Conservation (phyloP, 2,888 invertebrate species). For the Stenotaenia linearis region DNA sequence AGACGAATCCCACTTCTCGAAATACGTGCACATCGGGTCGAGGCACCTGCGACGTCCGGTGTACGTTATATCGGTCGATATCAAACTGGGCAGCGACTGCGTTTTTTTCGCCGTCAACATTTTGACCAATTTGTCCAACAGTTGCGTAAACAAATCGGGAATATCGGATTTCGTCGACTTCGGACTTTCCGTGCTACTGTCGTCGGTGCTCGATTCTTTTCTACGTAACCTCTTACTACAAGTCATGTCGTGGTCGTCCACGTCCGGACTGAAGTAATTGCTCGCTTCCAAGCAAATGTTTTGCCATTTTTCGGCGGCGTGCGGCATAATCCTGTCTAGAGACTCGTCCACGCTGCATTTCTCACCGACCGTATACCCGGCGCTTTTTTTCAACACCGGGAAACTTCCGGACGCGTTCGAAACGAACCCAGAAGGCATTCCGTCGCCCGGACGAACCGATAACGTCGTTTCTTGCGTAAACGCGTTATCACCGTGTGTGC, state of each 20-base stretch:
- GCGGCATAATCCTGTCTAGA: background rate
- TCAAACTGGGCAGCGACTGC: background rate
- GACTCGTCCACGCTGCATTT: too few relatives aligned
- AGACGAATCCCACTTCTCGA: background rate
- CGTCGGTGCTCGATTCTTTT: background rate
- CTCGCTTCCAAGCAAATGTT: background rate
- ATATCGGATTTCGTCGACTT: constrained; percentile 26
- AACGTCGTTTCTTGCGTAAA: too few relatives aligned
- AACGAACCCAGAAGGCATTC: background rate
- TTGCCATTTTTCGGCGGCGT: background rate
- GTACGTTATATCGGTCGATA: background rate
- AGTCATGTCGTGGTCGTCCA: background rate
- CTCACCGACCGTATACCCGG: too few relatives aligned
- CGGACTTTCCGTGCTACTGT: too few relatives aligned
- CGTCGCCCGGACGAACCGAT: too few relatives aligned
- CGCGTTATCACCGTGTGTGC: background rate
- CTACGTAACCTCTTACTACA: background rate
- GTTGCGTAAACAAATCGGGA: constrained; percentile 13
- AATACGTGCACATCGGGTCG: background rate
- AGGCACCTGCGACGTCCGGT: background rate
- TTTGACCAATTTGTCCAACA: background rate
- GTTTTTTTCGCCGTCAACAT: background rate
- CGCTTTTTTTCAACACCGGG: background rate
- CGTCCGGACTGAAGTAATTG: background rate
- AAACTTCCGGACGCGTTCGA: background rate